Evolutionary conservation across 2,888 invertebrate species (phyloP), one percentile per base, ranked within the genome.

Genomic region (Willowsia nigromaculata): DNA sequence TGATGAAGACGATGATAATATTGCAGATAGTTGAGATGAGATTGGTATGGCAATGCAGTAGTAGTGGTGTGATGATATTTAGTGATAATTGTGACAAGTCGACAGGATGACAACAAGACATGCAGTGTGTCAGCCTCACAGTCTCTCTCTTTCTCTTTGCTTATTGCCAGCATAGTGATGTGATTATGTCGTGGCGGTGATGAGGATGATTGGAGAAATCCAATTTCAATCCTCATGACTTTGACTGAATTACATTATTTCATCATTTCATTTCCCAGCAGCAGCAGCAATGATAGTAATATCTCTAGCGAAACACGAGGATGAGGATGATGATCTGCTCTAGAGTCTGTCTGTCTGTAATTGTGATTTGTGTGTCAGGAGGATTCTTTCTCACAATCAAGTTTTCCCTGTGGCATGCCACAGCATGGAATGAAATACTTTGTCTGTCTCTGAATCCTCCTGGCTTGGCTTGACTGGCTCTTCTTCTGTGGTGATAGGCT

Each of bases 281-380:
- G 25, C 59, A 53, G 53, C 5, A 56, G 56, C 25, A 22, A 1
- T 7, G n/a, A 11, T 25, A 11, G n/a, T 56, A 6, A 25, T 22
- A 56, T 47, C 11, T 47, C 11, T 5, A 47, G 47, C 9, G 40
- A 5, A 7, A 40, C 40, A 40, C 40, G 11, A 47, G n/a, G 18
- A n/a, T n/a, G 53, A 53, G 6, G 18, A 53, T 5, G 25, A 56
- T 56, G 56, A 56, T 7, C 6, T 56, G 56, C 56, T 56, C 56
- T 56, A 56, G 56, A 62, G 62, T 62, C 18, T 30, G 62, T 30
- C 30, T 30, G 30, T 33, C 25, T 62, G 27, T 62, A 68, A 68
- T 68, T 68, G 68, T 68, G 68, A 68, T 68, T 68, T 68, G 68
- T 62, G 62, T 68, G 68, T 68, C 68, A 68, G 68, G 68, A 37